Evolutionary conservation across 2,888 invertebrate genomes (phyloP).

Genomic region (Troides aeacus): DNA sequence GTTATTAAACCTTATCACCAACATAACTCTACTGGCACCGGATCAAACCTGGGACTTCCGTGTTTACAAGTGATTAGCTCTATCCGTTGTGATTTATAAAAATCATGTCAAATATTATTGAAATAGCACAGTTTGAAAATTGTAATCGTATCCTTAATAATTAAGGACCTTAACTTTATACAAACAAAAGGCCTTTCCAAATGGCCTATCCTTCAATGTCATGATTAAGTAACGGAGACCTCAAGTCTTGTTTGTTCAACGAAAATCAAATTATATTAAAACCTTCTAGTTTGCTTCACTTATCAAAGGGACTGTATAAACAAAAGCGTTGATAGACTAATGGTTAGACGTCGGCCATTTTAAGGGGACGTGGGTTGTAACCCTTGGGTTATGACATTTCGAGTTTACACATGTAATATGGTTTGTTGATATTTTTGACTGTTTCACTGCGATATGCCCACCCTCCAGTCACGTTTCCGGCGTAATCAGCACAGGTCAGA

Average conservation of each 20-base stretch:
- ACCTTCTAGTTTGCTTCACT: background rate
- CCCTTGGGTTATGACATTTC: background rate
- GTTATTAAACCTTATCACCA: no score
- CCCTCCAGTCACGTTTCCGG: background rate
- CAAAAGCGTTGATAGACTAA: slow-evolving; percentile 1
- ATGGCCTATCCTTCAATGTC: slow-evolving; percentile 3
- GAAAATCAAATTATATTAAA: slow-evolving; percentile 2
- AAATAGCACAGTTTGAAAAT: slow-evolving; percentile 10
- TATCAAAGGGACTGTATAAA: background rate
- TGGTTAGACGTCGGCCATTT: background rate
- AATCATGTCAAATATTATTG: slow-evolving; percentile 4
- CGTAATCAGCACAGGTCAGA: background rate
- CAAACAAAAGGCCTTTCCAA: background rate
- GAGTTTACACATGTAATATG: background rate
- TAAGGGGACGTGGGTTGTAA: background rate
- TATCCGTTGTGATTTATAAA: slow-evolving; percentile 5
- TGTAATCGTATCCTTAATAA: background rate
- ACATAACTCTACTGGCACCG: no score
- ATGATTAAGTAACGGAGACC: background rate
- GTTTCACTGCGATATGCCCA: background rate
- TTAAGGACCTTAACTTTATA: background rate
- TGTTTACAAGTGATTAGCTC: background rate
- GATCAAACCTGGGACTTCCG: no score
- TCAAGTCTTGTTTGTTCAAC: background rate
- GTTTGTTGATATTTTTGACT: background rate